A percentile compares a stretch with the other conserved stretches of the same genome.
phyloP scores from a whole-genome alignment of 2,113 vertebrate genomes.

The Epinephelus moara region DNA sequence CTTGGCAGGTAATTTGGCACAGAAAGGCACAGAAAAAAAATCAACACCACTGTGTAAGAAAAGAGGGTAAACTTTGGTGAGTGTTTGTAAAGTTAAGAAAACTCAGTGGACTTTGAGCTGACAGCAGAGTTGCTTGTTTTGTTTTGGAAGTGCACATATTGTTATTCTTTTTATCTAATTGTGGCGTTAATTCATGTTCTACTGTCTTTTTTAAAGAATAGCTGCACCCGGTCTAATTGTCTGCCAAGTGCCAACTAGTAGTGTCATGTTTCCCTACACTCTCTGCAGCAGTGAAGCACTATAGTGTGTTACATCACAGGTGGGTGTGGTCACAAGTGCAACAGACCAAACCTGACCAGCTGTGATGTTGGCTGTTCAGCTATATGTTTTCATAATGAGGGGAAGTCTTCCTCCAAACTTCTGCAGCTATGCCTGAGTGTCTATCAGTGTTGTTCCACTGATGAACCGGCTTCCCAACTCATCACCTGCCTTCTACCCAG shows the following conservation, averaged over 20 bases:
- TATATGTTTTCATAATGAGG: too few species aligned
- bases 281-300: too few species aligned
- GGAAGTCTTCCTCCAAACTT: neutral
- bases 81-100: neutral
- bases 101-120: neutral
- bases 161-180: neutral
- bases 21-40: neutral
- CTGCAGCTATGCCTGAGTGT: neutral
- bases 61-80: neutral
- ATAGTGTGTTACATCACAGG: too few species aligned
- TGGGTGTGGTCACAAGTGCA: too few species aligned
- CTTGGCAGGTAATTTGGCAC: too few species aligned
- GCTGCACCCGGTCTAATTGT: too few species aligned
- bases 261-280: too few species aligned
- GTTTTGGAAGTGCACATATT: neutral
- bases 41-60: neutral
- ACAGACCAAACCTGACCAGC: too few species aligned
- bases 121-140: neutral
- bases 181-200: neutral
- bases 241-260: too few species aligned
- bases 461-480: neutral
- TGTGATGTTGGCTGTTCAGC: neutral
- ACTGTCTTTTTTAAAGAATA: too few species aligned
- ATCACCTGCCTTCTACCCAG: neutral
- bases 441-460: neutral